phyloP scores from a whole-genome alignment of 2,113 vertebrate species.

The Boleophthalmus pectinirostris region DNA sequence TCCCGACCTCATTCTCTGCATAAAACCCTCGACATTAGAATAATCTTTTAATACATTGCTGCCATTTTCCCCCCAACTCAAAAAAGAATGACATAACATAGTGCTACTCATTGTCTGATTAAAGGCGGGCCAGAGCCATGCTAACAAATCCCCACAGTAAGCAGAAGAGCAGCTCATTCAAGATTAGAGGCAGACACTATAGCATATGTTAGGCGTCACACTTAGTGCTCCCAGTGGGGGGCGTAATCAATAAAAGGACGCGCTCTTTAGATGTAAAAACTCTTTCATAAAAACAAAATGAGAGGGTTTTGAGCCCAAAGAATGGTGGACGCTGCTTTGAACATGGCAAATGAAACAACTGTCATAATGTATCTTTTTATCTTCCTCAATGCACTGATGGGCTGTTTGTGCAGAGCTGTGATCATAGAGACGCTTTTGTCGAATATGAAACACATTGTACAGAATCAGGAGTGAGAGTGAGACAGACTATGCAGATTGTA shows the following conservation, averaged over 20 bases:
- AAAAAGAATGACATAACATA: constrained; percentile 42
- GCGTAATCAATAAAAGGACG: constrained; percentile 57
- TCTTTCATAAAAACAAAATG: constrained; percentile 29
- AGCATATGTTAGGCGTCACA: constrained; percentile 67
- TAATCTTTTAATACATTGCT: constrained; percentile 48
- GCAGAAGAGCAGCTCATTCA: constrained; percentile 69
- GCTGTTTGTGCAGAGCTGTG: not conserved
- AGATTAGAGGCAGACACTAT: constrained; percentile 44
- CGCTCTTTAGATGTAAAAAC: constrained; percentile 41
- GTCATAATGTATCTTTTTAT: constrained; percentile 24
- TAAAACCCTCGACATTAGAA: constrained; percentile 44
- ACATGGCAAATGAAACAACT: constrained; percentile 28
- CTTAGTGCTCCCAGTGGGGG: constrained; percentile 53
- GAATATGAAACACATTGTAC: constrained; percentile 32
- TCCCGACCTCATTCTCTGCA: constrained; percentile 33
- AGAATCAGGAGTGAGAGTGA: constrained; percentile 27
- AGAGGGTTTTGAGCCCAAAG: not conserved
- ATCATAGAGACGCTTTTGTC: not conserved
- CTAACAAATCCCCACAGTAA: constrained; percentile 49
- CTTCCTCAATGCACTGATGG: constrained; percentile 24
- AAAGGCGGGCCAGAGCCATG: constrained; percentile 46
- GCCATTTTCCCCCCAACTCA: constrained; percentile 22
- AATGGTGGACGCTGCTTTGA: constrained; percentile 4
- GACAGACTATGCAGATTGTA: constrained; percentile 14
- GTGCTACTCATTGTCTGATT: constrained; percentile 47